These are phyloP conservation scores for Pandemis heparana DNA, from an alignment of 2,888 invertebrate species.

Conservation along the genomic window DNA sequence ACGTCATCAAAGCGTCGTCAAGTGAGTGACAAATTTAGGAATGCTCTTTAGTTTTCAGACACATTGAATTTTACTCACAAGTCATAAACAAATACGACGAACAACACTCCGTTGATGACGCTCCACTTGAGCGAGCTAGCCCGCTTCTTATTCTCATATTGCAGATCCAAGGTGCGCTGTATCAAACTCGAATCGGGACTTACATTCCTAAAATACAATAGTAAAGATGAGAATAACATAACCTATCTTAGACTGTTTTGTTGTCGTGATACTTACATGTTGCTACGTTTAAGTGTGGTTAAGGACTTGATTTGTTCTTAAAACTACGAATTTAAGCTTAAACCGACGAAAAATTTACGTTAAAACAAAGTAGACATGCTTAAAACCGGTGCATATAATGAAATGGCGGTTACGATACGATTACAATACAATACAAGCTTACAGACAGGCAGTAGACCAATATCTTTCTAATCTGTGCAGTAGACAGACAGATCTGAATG, in stretches of 20 bases:
- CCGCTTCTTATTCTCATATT: conserved; percentile 80
- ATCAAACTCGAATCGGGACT: conserved; percentile 76
- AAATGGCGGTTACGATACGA: background rate
- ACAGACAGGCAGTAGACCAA: no score
- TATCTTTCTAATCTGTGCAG: no score
- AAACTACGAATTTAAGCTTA: background rate
- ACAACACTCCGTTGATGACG: conserved; percentile 81
- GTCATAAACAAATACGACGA: conserved; percentile 85
- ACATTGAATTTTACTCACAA: conserved; percentile 77
- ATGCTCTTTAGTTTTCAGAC: no score
- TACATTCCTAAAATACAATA: conserved; percentile 56
- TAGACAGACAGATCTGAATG: background rate
- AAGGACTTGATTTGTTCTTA: background rate
- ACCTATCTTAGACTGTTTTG: background rate
- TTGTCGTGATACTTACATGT: conserved; percentile 11
- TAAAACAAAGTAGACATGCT: background rate
- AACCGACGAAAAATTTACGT: background rate
- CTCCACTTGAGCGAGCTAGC: conserved; percentile 86
- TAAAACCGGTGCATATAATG: background rate
- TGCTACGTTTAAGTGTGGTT: background rate
- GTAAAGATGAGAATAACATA: conserved; percentile 30
- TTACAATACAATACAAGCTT: no score
- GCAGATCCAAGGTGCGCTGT: conserved; percentile 82
- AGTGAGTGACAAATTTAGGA: no score
- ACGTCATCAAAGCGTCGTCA: no score